phyloP scores from a whole-genome alignment of 2,113 vertebrate genomes.

The Carettochelys insculpta region DNA sequence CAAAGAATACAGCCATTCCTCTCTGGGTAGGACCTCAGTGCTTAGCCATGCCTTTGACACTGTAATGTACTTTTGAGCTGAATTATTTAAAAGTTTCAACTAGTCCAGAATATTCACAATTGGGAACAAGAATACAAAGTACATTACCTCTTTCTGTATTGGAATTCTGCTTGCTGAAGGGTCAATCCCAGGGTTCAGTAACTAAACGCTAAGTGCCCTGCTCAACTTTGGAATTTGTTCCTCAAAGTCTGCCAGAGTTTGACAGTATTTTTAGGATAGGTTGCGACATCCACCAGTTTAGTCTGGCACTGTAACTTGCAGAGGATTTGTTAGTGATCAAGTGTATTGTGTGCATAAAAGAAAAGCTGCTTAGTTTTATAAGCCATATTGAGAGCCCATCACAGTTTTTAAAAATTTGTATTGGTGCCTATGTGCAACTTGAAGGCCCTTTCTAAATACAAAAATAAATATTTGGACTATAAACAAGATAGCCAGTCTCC shows the following conservation, averaged over 20 bases:
- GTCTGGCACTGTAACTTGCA: not conserved
- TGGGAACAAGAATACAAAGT: not conserved
- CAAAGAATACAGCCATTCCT: not conserved
- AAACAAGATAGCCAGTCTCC: not conserved
- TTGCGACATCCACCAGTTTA: not conserved
- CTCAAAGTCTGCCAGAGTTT: accelerated
- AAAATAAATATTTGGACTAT: not conserved
- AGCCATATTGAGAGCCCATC: not conserved
- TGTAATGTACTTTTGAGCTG: not conserved
- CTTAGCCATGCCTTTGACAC: not conserved
- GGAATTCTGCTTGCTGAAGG: slow-evolving; percentile 7
- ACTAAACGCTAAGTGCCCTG: slow-evolving; percentile 45
- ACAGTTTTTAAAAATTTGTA: not conserved
- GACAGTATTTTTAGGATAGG: not conserved
- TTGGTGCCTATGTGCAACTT: not conserved
- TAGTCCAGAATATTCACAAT: not conserved
- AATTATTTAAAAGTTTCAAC: not conserved
- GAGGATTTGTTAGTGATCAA: not conserved
- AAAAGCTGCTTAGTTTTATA: not conserved
- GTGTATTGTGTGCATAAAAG: not conserved
- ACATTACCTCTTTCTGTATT: not conserved
- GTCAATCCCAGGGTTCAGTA: slow-evolving; percentile 24
- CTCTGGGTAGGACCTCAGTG: not conserved
- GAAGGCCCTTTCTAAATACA: not conserved
- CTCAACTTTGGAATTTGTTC: slow-evolving; percentile 8